Evolutionary conservation across 92 coral and sea anemone genomes (phyloP), one percentile per base, ranked within the genome.

Genomic region (Paragorgia papillata): DNA sequence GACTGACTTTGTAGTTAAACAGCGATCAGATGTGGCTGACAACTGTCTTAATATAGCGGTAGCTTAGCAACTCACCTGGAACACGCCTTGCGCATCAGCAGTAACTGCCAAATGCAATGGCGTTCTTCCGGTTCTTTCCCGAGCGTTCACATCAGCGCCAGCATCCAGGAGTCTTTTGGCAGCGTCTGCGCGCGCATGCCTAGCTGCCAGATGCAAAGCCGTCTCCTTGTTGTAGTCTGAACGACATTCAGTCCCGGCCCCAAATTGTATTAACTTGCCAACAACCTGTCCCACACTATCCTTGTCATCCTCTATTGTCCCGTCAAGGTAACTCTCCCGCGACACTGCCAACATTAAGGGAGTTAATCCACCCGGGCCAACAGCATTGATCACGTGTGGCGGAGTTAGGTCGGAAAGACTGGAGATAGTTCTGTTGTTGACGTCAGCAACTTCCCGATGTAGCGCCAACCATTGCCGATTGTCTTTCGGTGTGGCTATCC

Each of bases 81-180:
- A 95, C 28, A 95, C 99, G 17, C 99, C 99, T 81, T 91, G 99
- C 19, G 99, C 99, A 73, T 95, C 97, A 37, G 99, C 97, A 7
- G 92, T 93, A 0, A 95, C 96, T 12, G 99, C 99, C 18, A 91
- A 77, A 68, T 95, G 99, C 19, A 95, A 69, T 0, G 99, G 99
- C 0, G 99, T 95, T 40, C 99, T 88, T 27, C 96, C 96, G 19
- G 92, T 83, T 25, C 85, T 89, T 67, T 95, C 97, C 57, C 82
- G 84, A 33, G 99, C 87, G 59, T 95, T 95, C 17, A 96, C 96
- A 63, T 95, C 97, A 19, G 97, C 97, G 56, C 97, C 96, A 3
- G 95, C 91, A 62, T 95, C 97, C 57, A 95, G 74, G 62, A 95
- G 79, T n/a, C 96, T 85, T 80, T 91, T 95, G 15, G 97, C 92